Base-by-base conservation (phyloP, 2,797 vertebrate species). In the Semotilus atromaculatus region DNA sequence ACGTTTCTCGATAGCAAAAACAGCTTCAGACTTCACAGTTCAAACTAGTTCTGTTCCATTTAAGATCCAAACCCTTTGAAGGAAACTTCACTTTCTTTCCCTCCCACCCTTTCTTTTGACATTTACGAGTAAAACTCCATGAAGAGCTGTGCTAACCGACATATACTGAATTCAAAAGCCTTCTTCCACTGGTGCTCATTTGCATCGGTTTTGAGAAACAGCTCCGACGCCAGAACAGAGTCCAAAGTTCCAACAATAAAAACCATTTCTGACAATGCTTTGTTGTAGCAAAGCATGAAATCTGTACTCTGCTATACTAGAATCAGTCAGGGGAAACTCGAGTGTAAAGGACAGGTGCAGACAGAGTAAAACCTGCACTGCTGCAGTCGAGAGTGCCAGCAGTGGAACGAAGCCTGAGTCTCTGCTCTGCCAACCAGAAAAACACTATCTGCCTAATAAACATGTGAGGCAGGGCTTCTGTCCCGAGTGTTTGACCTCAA, bases 351-450 rank as follows among this genome's bases (percentile, higher is more conserved):
- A 85, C 88, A 88, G 75, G 80, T 81, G 87, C 77, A 88, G 72
- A 77, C 34, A 64, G 6, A 45, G 60, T 21, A 68, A 86, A 83
- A 43, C 58, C 68, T 51, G 78, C 67, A 72, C 60, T 55, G 78
- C 70, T 82, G 31, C 26, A 43, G 14, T 36, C 36, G 38, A 85
- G 26, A 40, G 38, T 9, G 67, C 75, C 40, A 75, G 26, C 34
- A 73, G 29, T 36, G 83, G 55, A 74, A 77, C n/a, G 18, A 34
- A 70, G 60, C 80, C 70, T 10, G 72, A 62, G 76, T 60, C 74
- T 40, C 60, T 86, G 88, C 89, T 88, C 86, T 40, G 78, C 88
- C 87, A 88, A 80, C 76, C 79, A 90, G 84, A 85, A 89, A 75
- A 71, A 45, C 48, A 81, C 64, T 84, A 86, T 88, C 83, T 78